These are phyloP conservation scores for Hirtodrosophila alboralis DNA, from an alignment of 2,888 invertebrate species.

Conservation along the genomic window DNA sequence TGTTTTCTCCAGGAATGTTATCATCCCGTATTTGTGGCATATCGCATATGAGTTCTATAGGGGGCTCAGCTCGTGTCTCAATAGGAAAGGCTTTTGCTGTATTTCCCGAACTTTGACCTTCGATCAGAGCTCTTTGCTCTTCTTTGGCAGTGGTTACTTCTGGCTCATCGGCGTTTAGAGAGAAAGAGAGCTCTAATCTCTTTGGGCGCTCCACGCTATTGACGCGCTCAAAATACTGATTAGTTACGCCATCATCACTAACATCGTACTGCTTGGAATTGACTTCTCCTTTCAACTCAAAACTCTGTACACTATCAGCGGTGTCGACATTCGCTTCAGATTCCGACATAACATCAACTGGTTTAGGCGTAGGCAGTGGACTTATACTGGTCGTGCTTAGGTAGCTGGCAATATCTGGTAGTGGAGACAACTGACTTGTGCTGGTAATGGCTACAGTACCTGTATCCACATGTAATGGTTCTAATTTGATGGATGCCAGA, in stretches of 20 bases:
- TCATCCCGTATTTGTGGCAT: conserved; percentile 54
- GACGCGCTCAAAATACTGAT: conserved; percentile 84
- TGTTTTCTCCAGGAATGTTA: conserved; percentile 73
- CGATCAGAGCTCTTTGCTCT: conserved; percentile 34
- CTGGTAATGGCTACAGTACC: conserved; percentile 62
- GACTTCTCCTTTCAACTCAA: conserved; percentile 29
- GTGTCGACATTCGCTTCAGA: conserved; percentile 52
- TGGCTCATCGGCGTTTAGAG: conserved; percentile 74
- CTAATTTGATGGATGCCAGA: conserved; percentile 38
- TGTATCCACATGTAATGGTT: conserved; percentile 46
- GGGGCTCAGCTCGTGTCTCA: neutral
- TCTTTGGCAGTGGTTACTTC: conserved; percentile 9
- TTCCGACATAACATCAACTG: conserved; percentile 49
- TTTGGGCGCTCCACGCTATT: conserved; percentile 83
- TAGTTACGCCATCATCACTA: conserved; percentile 83
- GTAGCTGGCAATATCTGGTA: conserved; percentile 70
- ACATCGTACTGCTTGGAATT: conserved; percentile 69
- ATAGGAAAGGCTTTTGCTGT: conserved; percentile 8
- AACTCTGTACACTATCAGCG: conserved; percentile 1
- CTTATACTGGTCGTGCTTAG: conserved; percentile 61
- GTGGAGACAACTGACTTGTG: conserved; percentile 76
- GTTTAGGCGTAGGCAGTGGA: conserved; percentile 72
- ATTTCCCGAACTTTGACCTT: conserved; percentile 25
- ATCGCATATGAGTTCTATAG: neutral
- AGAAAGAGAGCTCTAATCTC: conserved; percentile 79